phyloP scores from a whole-genome alignment of 2,797 vertebrate species.

The Cacajao melanocephalus region DNA sequence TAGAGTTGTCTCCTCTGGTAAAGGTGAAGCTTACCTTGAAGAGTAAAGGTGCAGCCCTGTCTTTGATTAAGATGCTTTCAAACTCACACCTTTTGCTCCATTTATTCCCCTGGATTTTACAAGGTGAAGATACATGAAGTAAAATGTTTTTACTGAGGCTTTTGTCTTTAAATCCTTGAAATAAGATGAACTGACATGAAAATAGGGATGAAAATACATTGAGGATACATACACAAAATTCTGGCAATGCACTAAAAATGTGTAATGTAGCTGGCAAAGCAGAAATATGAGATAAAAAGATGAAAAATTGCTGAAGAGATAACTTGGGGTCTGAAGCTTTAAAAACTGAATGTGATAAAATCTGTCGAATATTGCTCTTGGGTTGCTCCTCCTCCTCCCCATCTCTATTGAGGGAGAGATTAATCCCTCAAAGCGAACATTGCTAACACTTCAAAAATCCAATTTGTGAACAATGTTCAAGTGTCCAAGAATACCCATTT shows the following conservation, averaged over 20 bases:
- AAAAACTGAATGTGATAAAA: conserved; percentile 57
- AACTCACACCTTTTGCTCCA: background rate
- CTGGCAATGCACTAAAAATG: conserved; percentile 23
- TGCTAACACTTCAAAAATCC: conserved; percentile 75
- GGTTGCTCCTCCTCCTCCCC: background rate
- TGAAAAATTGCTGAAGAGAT: conserved; percentile 57
- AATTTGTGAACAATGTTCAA: conserved; percentile 77
- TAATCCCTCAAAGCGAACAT: conserved; percentile 72
- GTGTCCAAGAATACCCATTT: conserved; percentile 69
- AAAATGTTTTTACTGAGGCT: conserved; percentile 28
- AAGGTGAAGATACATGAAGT: conserved; percentile 37
- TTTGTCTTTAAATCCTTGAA: conserved; percentile 46
- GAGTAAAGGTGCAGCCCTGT: background rate
- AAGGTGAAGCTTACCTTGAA: background rate
- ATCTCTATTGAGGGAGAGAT: conserved; percentile 56
- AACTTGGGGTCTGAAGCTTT: conserved; percentile 56
- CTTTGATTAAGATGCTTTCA: conserved; percentile 59
- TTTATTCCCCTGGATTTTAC: conserved; percentile 15
- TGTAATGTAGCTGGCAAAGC: conserved; percentile 24
- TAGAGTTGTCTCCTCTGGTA: background rate
- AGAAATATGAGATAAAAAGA: conserved; percentile 57
- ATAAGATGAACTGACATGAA: conserved; percentile 47
- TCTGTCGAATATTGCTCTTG: conserved; percentile 46
- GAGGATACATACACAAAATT: conserved; percentile 45
- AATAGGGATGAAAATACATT: conserved; percentile 48